These are phyloP conservation scores for Zalophus californianus DNA, from an alignment of 2,797 vertebrate species.

Conservation along the genomic window DNA sequence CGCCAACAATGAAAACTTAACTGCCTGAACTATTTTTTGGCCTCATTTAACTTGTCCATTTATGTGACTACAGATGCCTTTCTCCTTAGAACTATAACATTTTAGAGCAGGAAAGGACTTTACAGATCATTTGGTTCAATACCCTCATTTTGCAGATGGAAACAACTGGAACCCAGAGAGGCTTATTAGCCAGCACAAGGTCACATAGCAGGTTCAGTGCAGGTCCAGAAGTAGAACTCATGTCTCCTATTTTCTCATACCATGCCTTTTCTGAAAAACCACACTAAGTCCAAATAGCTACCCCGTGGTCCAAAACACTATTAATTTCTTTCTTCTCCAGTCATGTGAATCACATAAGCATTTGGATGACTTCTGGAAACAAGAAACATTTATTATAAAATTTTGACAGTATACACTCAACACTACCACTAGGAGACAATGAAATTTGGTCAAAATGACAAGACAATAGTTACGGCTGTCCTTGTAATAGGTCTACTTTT, in stretches of 20 bases:
- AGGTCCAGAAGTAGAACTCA: not conserved
- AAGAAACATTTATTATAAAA: slow-evolving; percentile 38
- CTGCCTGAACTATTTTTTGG: slow-evolving; percentile 46
- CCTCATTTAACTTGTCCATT: slow-evolving; percentile 59
- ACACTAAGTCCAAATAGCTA: slow-evolving; percentile 9
- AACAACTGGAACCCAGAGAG: slow-evolving; percentile 17
- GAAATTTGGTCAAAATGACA: slow-evolving; percentile 24
- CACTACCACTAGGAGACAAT: not conserved
- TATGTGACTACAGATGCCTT: slow-evolving; percentile 52
- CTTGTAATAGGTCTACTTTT: not conserved
- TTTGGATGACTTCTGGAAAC: not conserved
- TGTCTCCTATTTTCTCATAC: not conserved
- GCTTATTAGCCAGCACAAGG: slow-evolving; percentile 52
- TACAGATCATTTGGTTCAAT: slow-evolving; percentile 71
- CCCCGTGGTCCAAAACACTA: not conserved
- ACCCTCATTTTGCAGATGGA: slow-evolving; percentile 65
- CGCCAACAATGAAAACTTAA: slow-evolving; percentile 36
- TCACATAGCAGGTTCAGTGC: slow-evolving; percentile 23
- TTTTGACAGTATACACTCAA: not conserved
- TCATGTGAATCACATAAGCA: not conserved
- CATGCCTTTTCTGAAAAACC: not conserved
- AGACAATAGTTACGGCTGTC: not conserved
- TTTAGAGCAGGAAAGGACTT: slow-evolving; percentile 69
- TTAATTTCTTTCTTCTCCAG: slow-evolving; percentile 44
- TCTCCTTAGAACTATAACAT: slow-evolving; percentile 69